These are phyloP conservation scores for Corythoichthys intestinalis DNA, from an alignment of 2,113 vertebrate genomes.

Conservation along the genomic window DNA sequence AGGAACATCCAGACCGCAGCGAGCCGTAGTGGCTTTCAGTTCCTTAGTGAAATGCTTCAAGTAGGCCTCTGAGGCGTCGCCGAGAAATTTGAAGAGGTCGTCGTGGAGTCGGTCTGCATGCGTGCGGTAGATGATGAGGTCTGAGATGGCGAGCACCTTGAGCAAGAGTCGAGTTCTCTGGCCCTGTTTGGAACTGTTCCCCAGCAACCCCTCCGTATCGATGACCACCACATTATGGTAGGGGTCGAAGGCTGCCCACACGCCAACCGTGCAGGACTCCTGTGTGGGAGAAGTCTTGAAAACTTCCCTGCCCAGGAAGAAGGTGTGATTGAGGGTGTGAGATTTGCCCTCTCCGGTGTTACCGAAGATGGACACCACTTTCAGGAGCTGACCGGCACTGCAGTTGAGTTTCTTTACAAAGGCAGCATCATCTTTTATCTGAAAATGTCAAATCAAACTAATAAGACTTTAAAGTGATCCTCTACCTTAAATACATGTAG, in stretches of 20 bases:
- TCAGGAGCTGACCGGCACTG: constrained; percentile 85
- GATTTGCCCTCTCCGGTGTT: constrained; percentile 99
- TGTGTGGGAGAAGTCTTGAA: constrained; percentile 96
- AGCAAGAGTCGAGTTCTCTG: constrained; percentile 94
- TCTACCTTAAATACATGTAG: no score
- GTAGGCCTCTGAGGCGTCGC: constrained; percentile 95
- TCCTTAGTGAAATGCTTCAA: constrained; percentile 98
- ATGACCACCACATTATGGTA: constrained; percentile 88
- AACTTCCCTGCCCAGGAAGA: constrained; percentile 94
- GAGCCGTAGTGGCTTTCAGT: constrained; percentile 92
- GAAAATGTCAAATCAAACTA: constrained; percentile 10
- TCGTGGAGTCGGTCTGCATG: constrained; percentile 96
- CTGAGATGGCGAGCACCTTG: constrained; percentile 95
- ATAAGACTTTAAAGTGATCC: no score
- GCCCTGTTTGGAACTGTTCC: constrained; percentile 91
- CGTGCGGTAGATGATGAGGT: constrained; percentile 97
- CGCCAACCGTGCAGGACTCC: constrained; percentile 96
- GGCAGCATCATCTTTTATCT: constrained; percentile 88
- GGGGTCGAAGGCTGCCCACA: constrained; percentile 95
- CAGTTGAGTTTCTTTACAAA: constrained; percentile 88
- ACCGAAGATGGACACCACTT: constrained; percentile 98
- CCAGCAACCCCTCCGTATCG: constrained; percentile 94
- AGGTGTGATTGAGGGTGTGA: constrained; percentile 96
- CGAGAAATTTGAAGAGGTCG: constrained; percentile 98
- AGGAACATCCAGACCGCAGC: constrained; percentile 95